These are phyloP conservation scores for Phallusia fumigata DNA, from an alignment of 23 tunicate species.

Conservation along the genomic window DNA sequence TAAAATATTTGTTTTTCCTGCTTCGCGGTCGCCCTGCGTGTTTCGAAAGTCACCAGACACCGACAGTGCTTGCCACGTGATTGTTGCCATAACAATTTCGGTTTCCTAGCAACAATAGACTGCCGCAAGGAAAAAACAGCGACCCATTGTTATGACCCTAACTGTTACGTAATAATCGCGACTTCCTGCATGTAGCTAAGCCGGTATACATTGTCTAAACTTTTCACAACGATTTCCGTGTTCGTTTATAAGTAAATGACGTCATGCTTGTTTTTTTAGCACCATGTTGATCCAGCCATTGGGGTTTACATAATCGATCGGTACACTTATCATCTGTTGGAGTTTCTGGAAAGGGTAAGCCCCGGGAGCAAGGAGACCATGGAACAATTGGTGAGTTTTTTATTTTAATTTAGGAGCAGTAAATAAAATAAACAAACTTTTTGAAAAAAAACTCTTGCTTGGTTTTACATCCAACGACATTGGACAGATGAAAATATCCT, in stretches of 20 bases:
- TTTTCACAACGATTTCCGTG: no score
- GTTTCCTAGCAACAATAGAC: constrained; percentile 9
- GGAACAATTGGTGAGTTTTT: constrained; percentile 48
- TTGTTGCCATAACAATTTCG: neutral
- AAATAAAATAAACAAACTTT: no score
- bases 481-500: no score
- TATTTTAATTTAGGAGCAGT: no score
- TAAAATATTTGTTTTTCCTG: no score
- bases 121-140: neutral
- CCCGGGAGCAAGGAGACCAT: constrained; percentile 51
- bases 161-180: neutral
- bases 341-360: constrained; percentile 60
- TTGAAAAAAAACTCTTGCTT: no score
- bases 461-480: no score
- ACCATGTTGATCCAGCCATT: constrained; percentile 79
- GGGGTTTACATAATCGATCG: constrained; percentile 94
- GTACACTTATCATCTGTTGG: constrained; percentile 84
- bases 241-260: neutral
- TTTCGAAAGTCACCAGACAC: neutral
- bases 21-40: no score
- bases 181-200: neutral
- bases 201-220: no score
- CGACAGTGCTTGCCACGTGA: neutral
- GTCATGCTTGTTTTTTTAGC: constrained; percentile 20
- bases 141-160: neutral